Evolutionary conservation across 2,888 invertebrate species (phyloP), one percentile per base, ranked within the genome.

Genomic region (Linnaemya tessellans): DNA sequence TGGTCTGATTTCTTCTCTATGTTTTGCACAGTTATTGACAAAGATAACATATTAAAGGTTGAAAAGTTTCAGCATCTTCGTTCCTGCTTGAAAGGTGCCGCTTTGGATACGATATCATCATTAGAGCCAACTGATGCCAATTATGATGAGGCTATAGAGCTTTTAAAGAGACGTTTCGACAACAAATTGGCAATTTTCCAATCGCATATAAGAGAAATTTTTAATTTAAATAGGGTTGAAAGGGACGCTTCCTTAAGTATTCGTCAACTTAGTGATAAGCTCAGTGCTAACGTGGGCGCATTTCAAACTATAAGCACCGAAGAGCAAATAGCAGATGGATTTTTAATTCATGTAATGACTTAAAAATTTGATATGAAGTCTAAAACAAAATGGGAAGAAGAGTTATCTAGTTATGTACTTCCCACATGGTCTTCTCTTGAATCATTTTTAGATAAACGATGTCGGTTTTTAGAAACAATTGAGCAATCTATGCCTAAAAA

Each of bases 171-270:
- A 35, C 82, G 87, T 49, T 87, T 87, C 18, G 85, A 87, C 58
- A 88, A 84, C 78, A 87, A 87, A 65, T 58, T 86, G 30, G 49
- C 75, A 10, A 86, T 67, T 58, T 88, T 88, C 71, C 86, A 87
- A 82, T 65, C 60, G 15, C 87, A 87, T 46, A 82, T 87, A 11
- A 87, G 82, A 43, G 86, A 86, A 49, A 84, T 87, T 30, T 88
- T 88, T 35, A 67, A 80, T 5, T 25, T 87, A 15, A 84, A 83
- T 18, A 41, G 15, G 1, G 77, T 86, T 41, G 73, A 80, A 38
- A 80, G 35, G 25, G 84, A 77, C 54, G 84, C 82, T 25, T 62
- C 82, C 10, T 51, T 10, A 65, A 54, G 80, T 41, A 60, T 88
- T 11, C 86, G 83, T 13, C 80, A 77, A 25, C 35, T 85, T 9